These are phyloP conservation scores for Plemyria rubiginata DNA, from an alignment of 2,888 invertebrate genomes.

Conservation along the genomic window DNA sequence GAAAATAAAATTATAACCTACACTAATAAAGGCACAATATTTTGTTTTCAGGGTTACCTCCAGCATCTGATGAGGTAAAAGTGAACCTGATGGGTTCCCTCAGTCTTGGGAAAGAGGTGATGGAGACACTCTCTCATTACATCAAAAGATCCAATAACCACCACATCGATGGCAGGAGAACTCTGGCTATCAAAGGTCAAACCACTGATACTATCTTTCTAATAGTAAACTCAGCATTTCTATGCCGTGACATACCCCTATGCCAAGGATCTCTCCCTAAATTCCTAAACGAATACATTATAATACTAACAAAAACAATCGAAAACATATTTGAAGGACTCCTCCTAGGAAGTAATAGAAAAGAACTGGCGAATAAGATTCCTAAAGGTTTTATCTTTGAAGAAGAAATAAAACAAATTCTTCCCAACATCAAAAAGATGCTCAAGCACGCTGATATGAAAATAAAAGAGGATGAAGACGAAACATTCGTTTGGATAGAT, in stretches of 20 bases:
- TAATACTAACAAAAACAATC: slow-evolving; percentile 51
- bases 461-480: slow-evolving; percentile 43
- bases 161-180: slow-evolving; percentile 18
- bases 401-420: slow-evolving; percentile 48
- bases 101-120: slow-evolving; percentile 65
- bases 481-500: slow-evolving; percentile 56
- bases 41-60: slow-evolving; percentile 26
- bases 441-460: slow-evolving; percentile 49
- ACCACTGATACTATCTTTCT: slow-evolving; percentile 44
- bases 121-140: slow-evolving; percentile 56
- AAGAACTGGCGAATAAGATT: slow-evolving; percentile 27
- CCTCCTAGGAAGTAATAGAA: slow-evolving; percentile 40
- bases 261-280: slow-evolving; percentile 50
- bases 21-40: too few relatives aligned
- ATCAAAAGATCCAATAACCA: slow-evolving; percentile 41
- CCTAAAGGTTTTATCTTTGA: slow-evolving; percentile 44
- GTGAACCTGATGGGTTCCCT: slow-evolving; percentile 68
- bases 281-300: slow-evolving; percentile 62
- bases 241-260: slow-evolving; percentile 58
- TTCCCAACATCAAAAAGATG: slow-evolving; percentile 52
- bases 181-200: slow-evolving; percentile 1
- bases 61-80: slow-evolving; percentile 51
- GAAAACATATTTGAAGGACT: slow-evolving; percentile 53
- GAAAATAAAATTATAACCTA: too few relatives aligned
- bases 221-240: slow-evolving; percentile 50